Base-by-base conservation (phyloP, 2,888 invertebrate genomes). In the Meta bourneti region DNA sequence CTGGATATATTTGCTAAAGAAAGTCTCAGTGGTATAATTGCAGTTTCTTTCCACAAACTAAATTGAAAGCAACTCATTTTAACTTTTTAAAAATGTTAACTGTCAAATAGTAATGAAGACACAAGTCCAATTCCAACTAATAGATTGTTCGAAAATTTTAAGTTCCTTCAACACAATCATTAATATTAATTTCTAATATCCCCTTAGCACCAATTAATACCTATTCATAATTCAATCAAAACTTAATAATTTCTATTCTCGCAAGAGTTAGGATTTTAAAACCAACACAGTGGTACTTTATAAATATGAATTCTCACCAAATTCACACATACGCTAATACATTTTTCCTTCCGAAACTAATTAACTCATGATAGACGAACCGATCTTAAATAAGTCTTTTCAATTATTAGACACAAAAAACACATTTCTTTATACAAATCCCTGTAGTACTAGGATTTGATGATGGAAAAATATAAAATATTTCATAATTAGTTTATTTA, bases 401-500 rank as follows among this genome's bases (percentile, higher is more conserved):
- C 61, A 61, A 61, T 61, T 61, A 61, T 61, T 61, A 6, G 11
- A 61, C 11, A 61, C 61, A 16, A 16, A 61, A 61, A 61, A 61
- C 4, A 61, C 61, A 11, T 61, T 61, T 61, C 61, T 61, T 61
- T 61, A 9, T 61, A 16, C 61, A 61, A 61, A 61, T 61, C 61
- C 61, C 61, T 9, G 9, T 61, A 16, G 61, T 9, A 61, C 13
- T 61, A 34, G 4, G 7, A 13, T 61, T 6, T 61, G 34, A 61
- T 61, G 34, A 79, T 16, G 34, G 79, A 79, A 34, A 54, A 79
- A 79, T 79, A 19, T 61, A 54, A 61, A 61, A 16, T 20, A 61
- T 61, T 61, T 79, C 20, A 79, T 79, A 79, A 79, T 79, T 79
- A 79, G 61, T 61, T 79, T 79, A 79, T 79, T 79, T 79, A 79